Conservation (phyloP, 2,797 vertebrate genomes). For the Muscicapa striata region DNA sequence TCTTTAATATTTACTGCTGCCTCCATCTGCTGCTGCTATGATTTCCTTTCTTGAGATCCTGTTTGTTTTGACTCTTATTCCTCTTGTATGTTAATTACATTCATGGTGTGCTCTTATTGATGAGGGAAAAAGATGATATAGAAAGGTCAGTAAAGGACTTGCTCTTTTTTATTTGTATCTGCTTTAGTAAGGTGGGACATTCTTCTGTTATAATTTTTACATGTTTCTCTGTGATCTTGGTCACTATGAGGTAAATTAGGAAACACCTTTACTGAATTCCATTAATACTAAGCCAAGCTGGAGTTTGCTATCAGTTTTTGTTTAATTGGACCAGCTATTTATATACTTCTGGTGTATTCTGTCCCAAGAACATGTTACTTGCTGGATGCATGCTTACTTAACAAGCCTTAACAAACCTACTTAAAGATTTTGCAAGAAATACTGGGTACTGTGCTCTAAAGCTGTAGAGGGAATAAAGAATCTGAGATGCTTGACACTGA, state of each 20-base stretch:
- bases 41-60: not conserved
- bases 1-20: not conserved
- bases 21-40: slow-evolving; percentile 22
- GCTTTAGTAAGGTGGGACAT: not conserved
- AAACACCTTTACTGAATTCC: not conserved
- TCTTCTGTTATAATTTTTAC: not conserved
- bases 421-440: not conserved
- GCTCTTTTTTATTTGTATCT: not conserved
- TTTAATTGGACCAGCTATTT: not conserved
- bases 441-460: not conserved
- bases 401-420: not conserved
- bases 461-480: not conserved
- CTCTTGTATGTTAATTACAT: not conserved
- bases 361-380: not conserved
- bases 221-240: not conserved
- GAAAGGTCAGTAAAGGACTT: not conserved
- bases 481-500: not conserved
- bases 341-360: not conserved
- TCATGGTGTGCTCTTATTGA: not conserved
- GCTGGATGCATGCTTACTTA: not conserved
- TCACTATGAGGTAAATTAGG: not conserved
- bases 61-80: slow-evolving; percentile 14
- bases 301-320: not conserved
- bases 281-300: not conserved
- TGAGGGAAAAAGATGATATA: not conserved